Conservation (phyloP, 2,888 invertebrate species). For the Tipula lateralis region DNA sequence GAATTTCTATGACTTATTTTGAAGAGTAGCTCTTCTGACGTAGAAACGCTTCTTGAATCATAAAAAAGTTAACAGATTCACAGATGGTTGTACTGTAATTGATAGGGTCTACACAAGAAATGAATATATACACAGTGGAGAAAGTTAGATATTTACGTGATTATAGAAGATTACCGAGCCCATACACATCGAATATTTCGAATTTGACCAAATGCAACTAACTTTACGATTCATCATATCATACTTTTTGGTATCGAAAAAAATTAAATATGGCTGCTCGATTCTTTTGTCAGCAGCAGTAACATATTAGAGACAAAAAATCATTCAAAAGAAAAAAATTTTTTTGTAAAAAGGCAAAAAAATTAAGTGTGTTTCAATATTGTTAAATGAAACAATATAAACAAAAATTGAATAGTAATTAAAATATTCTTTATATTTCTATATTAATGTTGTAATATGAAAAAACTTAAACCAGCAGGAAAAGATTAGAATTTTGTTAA, state of each 20-base stretch:
- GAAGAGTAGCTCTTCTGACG: no score
- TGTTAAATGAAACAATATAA: background rate
- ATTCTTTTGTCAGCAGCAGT: constrained; percentile 28
- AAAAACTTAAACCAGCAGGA: background rate
- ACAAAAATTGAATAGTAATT: background rate
- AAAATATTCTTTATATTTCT: background rate
- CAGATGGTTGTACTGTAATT: no score
- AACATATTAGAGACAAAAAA: constrained; percentile 4
- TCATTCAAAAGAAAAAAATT: background rate
- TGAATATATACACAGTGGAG: no score
- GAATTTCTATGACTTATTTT: no score
- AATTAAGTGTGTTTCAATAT: constrained; percentile 1
- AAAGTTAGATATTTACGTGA: no score
- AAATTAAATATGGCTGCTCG: constrained; percentile 24
- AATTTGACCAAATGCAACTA: background rate
- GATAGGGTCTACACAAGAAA: no score
- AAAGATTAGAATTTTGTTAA: background rate
- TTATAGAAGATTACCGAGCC: background rate
- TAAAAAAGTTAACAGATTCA: no score
- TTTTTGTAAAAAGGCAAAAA: background rate
- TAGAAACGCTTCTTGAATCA: no score
- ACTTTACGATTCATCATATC: background rate
- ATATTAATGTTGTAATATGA: background rate
- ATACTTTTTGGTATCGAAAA: constrained; percentile 21
- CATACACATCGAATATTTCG: background rate